Evolutionary conservation across 2,797 vertebrate genomes (phyloP), one percentile per base, ranked within the genome.

Genomic region (Muscicapa striata): DNA sequence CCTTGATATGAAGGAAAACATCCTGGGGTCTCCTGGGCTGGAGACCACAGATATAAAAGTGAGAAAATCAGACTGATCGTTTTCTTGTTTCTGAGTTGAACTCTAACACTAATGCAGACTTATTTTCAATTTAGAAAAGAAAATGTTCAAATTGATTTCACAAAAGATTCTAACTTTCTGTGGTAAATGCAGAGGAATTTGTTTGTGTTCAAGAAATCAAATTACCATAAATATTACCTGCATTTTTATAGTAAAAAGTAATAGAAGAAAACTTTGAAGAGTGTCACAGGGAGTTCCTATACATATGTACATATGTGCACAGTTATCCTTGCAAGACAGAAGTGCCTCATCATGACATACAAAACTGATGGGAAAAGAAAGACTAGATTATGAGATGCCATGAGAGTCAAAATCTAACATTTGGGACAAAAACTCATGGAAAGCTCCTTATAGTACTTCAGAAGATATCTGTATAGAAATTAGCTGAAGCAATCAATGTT

Each of bases 301-400:
- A 30, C 8, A 13, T 51, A 11, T 16, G 24, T 45, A 22, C 13
- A 43, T 15, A 11, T 0, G 0, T 40, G 26, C 16, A 75, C 16
- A 16, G 4, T 5, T 55, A 6, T 24, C 19, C 36, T 49, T 61
- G 18, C 26, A 54, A 43, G 16, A 13, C 46, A 49, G 18, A 54
- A 27, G 19, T 18, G 21, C 15, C 5, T 32, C 52, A 66, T 34
- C 9, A 23, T 13, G 13, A 55, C 24, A 38, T 23, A 69, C 9
- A 64, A 17, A 75, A 3, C 27, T 80, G 41, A 32, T 52, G n/a
- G 41, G 13, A 24, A 59, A 51, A 43, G 23, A 59, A 7, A 43
- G 6, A 11, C 10, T 43, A 13, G 5, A 48, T 43, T 27, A 30
- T 24, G 40, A 27, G 21, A 26, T 45, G 32, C 14, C 29, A 40